Base-by-base conservation (phyloP, 2,888 invertebrate species). In the Ochropacha duplaris region DNA sequence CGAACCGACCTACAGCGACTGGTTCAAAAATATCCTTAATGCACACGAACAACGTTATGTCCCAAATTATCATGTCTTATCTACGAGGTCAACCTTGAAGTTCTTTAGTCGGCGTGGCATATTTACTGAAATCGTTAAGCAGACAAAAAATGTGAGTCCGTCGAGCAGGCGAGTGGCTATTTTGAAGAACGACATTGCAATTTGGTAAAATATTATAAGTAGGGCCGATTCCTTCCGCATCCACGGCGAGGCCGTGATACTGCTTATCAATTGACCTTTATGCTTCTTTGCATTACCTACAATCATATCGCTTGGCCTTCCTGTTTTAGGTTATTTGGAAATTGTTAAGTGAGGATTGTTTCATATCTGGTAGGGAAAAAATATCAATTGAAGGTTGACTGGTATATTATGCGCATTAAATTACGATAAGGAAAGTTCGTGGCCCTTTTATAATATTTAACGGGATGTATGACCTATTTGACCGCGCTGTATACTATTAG, bases 71-170 rank as follows among this genome's bases (percentile, higher is more conserved):
- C 89, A 71, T 72, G 68, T 66, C 79, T 90, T 92, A 92, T 92
- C 92, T 87, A 70, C 84, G 84, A 90, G 88, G 90, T 83, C 85
- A 90, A 79, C 92, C 92, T 92, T 92, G 90, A 81, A 83, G 86
- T 80, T 84, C 81, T 83, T 81, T 84, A 78, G 80, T 73, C 76
- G 78, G 68, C 78, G 67, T 78, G 87, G 78, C 83, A 84, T 90
- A 83, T 88, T 90, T 88, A 87, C 84, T 65, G 31, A 69, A 79
- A 77, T 71, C 67, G 71, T 78, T 81, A 71, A 85, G 68, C 77
- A 68, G 75, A 80, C 83, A 77, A 90, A 86, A 86, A 72, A 72
- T 74, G 31, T 31, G 74, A 68, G 62, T 62, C 62, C 65, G 60
- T 59, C 59, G 44, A 19, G 62, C 57, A 61, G 62, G 64, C 58